phyloP scores from a whole-genome alignment of 1,140 invertebrate species.

The Tenebrio molitor region DNA sequence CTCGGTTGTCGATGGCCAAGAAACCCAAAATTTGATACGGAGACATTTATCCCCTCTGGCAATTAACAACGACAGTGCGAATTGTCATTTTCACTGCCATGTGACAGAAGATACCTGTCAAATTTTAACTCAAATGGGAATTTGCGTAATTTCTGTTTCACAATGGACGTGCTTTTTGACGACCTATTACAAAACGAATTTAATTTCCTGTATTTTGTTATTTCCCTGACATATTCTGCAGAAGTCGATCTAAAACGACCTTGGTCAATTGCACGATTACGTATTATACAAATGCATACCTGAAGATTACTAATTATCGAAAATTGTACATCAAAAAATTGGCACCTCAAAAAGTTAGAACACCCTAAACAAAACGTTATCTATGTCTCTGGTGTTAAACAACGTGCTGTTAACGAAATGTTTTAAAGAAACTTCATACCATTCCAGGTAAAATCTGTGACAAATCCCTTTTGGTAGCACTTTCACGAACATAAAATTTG shows the following conservation, averaged over 20 bases:
- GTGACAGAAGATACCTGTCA: constrained; percentile 3
- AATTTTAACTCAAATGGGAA: too few relatives aligned
- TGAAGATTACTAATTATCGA: constrained; percentile 32
- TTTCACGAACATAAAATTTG: constrained; percentile 18
- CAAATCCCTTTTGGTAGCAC: constrained; percentile 28
- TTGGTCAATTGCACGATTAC: constrained; percentile 43
- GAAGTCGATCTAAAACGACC: constrained; percentile 42
- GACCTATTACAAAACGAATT: constrained; percentile 44
- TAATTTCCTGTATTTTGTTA: constrained; percentile 47
- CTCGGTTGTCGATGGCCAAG: constrained; percentile 11
- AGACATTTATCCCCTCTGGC: constrained; percentile 1
- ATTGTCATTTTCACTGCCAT: constrained; percentile 5
- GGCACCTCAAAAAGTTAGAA: constrained; percentile 1
- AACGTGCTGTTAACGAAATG: constrained; percentile 27
- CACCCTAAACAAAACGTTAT: constrained; percentile 10
- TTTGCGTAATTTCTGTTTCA: not conserved
- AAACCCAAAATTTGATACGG: constrained; percentile 11
- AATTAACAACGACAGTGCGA: not conserved
- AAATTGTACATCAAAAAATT: not conserved
- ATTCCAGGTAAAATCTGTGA: constrained; percentile 34
- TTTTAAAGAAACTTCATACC: constrained; percentile 22
- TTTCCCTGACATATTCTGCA: constrained; percentile 44
- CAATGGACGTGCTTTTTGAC: constrained; percentile 13
- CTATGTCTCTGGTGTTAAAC: not conserved
- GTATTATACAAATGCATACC: constrained; percentile 35